Percentiles rank a stretch among this genome's conserved stretches.
phyloP scores from a whole-genome alignment of 2,888 invertebrate species.

The Melangyna quadrimaculata region DNA sequence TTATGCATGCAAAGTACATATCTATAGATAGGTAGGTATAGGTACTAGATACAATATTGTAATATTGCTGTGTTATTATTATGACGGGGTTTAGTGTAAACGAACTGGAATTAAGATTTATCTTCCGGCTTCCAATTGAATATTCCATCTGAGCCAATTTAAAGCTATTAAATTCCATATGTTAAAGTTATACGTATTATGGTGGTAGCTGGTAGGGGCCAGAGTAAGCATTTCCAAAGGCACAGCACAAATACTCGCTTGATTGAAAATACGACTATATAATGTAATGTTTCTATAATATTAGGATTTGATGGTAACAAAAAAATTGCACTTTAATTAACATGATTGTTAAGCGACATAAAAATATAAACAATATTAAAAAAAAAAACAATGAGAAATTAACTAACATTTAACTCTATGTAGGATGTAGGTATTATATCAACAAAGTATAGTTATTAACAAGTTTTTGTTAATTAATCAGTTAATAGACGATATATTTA shows the following conservation, averaged over 20 bases:
- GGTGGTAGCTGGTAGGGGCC: not conserved
- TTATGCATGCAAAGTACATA: not conserved
- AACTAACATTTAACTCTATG: not conserved
- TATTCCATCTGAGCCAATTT: constrained; percentile 6
- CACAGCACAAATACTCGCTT: not conserved
- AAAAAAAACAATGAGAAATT: not conserved
- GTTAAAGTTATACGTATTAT: not conserved
- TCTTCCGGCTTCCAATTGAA: constrained; percentile 27
- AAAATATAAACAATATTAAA: not conserved
- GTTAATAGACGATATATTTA: not conserved
- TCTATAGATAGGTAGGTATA: not conserved
- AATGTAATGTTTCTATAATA: not conserved
- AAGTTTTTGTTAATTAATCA: not conserved
- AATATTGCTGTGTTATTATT: not conserved
- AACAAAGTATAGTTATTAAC: not conserved
- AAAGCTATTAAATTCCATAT: constrained; percentile 17
- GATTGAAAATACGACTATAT: not conserved
- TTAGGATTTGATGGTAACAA: not conserved
- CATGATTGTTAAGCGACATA: not conserved
- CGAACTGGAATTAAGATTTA: constrained; percentile 11
- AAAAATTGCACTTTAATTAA: not conserved
- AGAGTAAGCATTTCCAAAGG: not conserved
- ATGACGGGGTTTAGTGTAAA: not conserved
- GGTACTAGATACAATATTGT: not conserved
- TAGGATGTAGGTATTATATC: too few species aligned